These are phyloP conservation scores for Silurus glanis DNA, from an alignment of 2,113 vertebrate species.

Conservation along the genomic window DNA sequence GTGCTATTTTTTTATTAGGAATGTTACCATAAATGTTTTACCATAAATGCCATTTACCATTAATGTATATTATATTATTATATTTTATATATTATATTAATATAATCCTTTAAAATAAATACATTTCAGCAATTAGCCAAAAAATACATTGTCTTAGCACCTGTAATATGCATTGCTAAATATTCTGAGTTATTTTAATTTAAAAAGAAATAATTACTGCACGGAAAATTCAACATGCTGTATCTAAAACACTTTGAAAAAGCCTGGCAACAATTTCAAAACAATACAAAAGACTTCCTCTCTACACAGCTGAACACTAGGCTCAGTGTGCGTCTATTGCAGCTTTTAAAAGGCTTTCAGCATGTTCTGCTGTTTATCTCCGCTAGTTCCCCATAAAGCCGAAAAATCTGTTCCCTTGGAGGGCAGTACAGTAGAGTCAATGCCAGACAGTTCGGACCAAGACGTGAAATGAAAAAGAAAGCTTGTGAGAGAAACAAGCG, in stretches of 20 bases:
- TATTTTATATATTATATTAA: too few relatives aligned
- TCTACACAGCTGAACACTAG: conserved; percentile 8
- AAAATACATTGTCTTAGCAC: neutral
- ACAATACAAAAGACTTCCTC: conserved; percentile 38
- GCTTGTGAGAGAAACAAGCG: conserved; percentile 64
- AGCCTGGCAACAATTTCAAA: conserved; percentile 8
- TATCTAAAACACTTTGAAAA: neutral
- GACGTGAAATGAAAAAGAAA: conserved; percentile 34
- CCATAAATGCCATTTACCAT: too few relatives aligned
- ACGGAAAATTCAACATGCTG: neutral
- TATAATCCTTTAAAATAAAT: too few relatives aligned
- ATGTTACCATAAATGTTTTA: neutral
- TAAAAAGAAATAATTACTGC: neutral
- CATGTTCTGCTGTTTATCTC: conserved; percentile 35
- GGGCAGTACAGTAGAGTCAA: conserved; percentile 30
- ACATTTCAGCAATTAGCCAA: too few relatives aligned
- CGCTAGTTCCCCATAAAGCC: conserved; percentile 25
- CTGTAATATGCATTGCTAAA: neutral
- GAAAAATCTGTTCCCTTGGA: conserved; percentile 30
- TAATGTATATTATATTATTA: too few relatives aligned
- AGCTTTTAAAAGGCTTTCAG: conserved; percentile 18
- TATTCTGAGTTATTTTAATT: neutral
- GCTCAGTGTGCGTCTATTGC: conserved; percentile 18
- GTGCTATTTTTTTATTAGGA: too few relatives aligned
- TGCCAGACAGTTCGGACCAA: conserved; percentile 37